Evolutionary conservation across 2,888 invertebrate genomes (phyloP), one percentile per base, ranked within the genome.

Genomic region (Salticus scenicus): DNA sequence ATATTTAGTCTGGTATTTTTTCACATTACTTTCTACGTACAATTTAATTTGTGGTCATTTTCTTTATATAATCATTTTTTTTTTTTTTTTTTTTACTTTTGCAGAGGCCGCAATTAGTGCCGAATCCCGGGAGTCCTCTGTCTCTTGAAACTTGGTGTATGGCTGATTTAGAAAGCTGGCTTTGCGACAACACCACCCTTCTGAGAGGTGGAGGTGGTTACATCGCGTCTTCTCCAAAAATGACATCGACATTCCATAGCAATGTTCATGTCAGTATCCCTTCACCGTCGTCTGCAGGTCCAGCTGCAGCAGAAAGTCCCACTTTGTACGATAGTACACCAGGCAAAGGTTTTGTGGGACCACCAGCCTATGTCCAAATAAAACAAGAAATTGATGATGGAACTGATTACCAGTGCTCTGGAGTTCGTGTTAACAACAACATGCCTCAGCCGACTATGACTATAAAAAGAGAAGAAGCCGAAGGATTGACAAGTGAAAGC

Each of bases 71-170:
- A n/a, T n/a, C n/a, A n/a, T n/a, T n/a, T n/a, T n/a, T n/a, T n/a
- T n/a, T 37, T 14, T 47, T 57, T 12, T 20, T 67, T 20, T 67
- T 28, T 57, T 77, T 78, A 12, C 30, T 24, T 41, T 75, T 71
- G 10, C 78, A 87, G 87, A 79, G 87, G 79, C 79, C 83, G 8
- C 87, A 87, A 80, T 76, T 87, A 73, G 87, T 87, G 27, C 87
- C 87, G 1, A 87, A 83, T 20, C 87, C 87, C 1, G 80, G 87
- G 41, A 87, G 87, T 28, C 87, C 87, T n/a, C 27, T 87, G 42
- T 76, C 84, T 24, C 67, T 87, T 5, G 87, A 87, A 69, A 71
- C 57, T 27, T 85, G 85, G 85, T 85, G 66, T 51, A 81, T 85
- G 72, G 77, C 85, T n/a, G 87, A 87, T 24, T 66, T 87, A 10